Evolutionary conservation across 2,797 vertebrate species (phyloP).

Genomic region (Acrossocheilus fasciatus): DNA sequence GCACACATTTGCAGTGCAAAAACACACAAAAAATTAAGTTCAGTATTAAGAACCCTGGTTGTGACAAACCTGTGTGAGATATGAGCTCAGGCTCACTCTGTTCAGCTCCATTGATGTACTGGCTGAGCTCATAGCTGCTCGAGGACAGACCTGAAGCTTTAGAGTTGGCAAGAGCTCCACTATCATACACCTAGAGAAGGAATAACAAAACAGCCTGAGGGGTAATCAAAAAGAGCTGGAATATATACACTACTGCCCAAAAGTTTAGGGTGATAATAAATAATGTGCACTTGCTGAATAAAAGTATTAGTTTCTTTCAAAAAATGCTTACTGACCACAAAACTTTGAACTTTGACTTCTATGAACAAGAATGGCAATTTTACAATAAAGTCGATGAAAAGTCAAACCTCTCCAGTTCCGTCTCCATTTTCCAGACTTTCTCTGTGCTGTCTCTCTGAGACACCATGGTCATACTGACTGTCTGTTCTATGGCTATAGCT

Average conservation of each 20-base stretch:
- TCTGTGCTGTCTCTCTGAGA: conserved; percentile 54
- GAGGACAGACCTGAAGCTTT: conserved; percentile 86
- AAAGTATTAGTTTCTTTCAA: not conserved
- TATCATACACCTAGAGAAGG: conserved; percentile 58
- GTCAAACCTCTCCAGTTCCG: conserved; percentile 51
- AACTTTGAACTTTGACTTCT: not conserved
- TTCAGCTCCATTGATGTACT: conserved; percentile 83
- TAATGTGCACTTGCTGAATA: not conserved
- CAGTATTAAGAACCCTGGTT: not conserved
- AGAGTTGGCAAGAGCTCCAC: conserved; percentile 76
- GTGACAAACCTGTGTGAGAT: conserved; percentile 69
- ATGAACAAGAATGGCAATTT: not conserved
- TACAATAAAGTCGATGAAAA: not conserved
- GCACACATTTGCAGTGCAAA: not conserved
- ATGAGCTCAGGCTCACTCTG: conserved; percentile 23
- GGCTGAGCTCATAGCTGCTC: conserved; percentile 88
- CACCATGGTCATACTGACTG: conserved; percentile 55
- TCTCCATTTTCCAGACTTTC: conserved; percentile 64
- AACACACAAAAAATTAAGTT: not conserved
- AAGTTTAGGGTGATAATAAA: not conserved
- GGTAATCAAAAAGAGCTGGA: not conserved
- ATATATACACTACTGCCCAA: not conserved
- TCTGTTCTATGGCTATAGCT: conserved; percentile 67
- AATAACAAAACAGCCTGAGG: not conserved
- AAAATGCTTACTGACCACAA: not conserved